These are phyloP conservation scores for Ammodytes dubius DNA, from an alignment of 2,113 vertebrate genomes.

Conservation along the genomic window DNA sequence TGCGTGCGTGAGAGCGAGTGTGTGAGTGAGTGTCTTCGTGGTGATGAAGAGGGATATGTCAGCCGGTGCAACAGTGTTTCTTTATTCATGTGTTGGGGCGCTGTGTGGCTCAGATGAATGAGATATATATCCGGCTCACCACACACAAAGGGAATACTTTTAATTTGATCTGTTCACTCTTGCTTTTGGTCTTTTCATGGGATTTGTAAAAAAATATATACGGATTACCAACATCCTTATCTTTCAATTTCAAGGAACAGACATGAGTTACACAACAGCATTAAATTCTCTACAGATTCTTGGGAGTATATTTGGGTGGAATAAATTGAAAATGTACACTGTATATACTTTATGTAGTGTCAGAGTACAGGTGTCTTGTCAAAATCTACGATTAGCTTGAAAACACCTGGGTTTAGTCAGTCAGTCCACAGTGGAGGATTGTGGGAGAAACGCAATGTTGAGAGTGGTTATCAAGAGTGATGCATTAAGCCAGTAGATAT, in stretches of 20 bases:
- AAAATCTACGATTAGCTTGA: background rate
- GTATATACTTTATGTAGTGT: background rate
- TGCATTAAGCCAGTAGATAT: background rate
- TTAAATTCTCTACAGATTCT: background rate
- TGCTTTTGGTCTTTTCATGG: background rate
- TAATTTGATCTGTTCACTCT: background rate
- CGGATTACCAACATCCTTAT: background rate
- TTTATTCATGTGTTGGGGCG: background rate
- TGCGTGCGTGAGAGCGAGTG: no score
- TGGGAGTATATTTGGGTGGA: no score
- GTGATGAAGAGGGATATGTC: background rate
- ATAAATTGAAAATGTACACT: no score
- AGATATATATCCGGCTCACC: background rate
- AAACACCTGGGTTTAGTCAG: background rate
- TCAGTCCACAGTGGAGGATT: background rate
- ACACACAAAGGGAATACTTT: background rate
- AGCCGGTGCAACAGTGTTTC: background rate
- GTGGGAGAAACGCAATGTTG: background rate
- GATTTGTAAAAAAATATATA: background rate
- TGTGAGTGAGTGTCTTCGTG: background rate
- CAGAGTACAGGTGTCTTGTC: background rate
- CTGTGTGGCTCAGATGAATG: background rate
- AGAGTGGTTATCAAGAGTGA: no score
- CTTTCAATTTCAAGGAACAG: background rate
- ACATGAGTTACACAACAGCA: background rate